A percentile compares a stretch with the other conserved stretches of the same genome.
Evolutionary conservation across 2,797 vertebrate species (phyloP).

Genomic region (Podarcis siculus): DNA sequence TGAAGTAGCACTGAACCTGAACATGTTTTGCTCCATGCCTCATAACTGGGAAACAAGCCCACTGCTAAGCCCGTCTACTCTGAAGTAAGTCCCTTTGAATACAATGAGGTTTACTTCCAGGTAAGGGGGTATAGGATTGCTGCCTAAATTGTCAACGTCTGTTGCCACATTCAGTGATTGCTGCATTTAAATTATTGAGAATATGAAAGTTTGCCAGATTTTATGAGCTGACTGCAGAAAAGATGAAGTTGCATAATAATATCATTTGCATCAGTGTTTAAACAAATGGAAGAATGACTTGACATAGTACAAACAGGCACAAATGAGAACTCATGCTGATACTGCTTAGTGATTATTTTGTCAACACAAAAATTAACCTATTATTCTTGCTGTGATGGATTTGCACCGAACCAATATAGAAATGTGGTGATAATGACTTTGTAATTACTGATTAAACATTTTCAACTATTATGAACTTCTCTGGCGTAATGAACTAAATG

Average conservation of each 20-base stretch:
- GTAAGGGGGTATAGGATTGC: not conserved
- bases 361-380: constrained; percentile 7
- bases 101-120: not conserved
- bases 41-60: not conserved
- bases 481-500: not conserved
- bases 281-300: not conserved
- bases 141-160: not conserved
- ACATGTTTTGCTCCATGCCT: not conserved
- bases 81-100: not conserved
- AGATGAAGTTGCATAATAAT: not conserved
- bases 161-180: not conserved
- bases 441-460: constrained; percentile 31
- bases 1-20: not conserved
- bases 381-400: constrained; percentile 20
- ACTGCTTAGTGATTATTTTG: constrained; percentile 1
- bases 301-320: not conserved
- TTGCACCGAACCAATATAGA: not conserved
- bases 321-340: not conserved
- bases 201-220: not conserved
- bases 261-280: not conserved
- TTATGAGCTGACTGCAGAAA: not conserved
- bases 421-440: constrained; percentile 13
- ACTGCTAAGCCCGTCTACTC: not conserved
- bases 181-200: not conserved
- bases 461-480: not conserved